Evolutionary conservation across 2,888 invertebrate genomes (phyloP).

Genomic region (Pyrgus malvae): DNA sequence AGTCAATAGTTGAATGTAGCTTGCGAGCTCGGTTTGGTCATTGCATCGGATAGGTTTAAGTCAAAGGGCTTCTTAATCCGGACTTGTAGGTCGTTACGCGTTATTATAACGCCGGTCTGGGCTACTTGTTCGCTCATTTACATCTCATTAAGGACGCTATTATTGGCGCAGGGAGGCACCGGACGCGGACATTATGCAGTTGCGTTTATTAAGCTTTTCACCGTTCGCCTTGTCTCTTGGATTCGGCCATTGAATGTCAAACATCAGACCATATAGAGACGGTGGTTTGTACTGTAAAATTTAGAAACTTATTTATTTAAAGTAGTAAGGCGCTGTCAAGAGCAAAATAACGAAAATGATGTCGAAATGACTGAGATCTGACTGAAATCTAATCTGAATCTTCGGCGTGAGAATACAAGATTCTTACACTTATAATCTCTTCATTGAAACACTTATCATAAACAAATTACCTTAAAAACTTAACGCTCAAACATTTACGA

Average conservation of each 20-base stretch:
- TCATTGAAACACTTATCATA: background rate
- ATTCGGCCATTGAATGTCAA: conserved; percentile 18
- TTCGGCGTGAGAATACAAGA: too few species aligned
- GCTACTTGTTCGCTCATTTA: conserved; percentile 81
- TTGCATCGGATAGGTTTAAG: conserved; percentile 71
- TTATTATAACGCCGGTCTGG: conserved; percentile 80
- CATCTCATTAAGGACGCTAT: conserved; percentile 80
- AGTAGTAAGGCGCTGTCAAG: too few species aligned
- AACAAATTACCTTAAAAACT: background rate
- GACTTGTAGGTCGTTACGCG: conserved; percentile 82
- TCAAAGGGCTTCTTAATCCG: conserved; percentile 82
- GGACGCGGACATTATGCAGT: conserved; percentile 20
- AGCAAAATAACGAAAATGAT: too few species aligned
- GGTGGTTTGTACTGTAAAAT: background rate
- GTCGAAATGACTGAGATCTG: too few species aligned
- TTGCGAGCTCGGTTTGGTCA: conserved; percentile 48
- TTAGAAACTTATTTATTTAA: background rate
- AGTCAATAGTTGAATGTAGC: conserved; percentile 35
- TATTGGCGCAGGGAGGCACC: conserved; percentile 59
- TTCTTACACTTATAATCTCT: too few species aligned
- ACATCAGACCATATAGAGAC: conserved; percentile 3
- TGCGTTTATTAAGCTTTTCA: conserved; percentile 31
- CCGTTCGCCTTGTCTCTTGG: conserved; percentile 24
- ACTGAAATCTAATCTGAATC: too few species aligned
- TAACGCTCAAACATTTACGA: background rate